Percentiles rank a stretch among this genome's conserved stretches.
Conservation (phyloP, 2,888 invertebrate species). For the Flexamia atlantica region DNA sequence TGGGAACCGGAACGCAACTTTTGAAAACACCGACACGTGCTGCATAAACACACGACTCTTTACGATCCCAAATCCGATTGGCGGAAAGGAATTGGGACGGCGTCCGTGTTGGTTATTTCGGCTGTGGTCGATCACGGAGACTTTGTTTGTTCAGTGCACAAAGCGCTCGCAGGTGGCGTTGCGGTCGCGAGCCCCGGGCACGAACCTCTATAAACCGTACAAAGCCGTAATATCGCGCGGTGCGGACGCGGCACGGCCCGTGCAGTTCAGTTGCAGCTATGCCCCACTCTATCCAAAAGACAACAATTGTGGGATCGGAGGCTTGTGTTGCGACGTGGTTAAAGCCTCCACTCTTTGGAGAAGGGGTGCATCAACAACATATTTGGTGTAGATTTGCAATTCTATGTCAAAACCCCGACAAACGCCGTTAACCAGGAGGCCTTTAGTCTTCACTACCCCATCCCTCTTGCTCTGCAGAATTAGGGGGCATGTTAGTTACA, state of each 20-base stretch:
- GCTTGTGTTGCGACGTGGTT: no score
- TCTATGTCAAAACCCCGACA: no score
- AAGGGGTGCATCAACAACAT: no score
- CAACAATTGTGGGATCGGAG: no score
- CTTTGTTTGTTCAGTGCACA: conserved; percentile 44
- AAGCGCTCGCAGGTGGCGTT: conserved; percentile 33
- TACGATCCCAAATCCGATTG: conserved; percentile 18
- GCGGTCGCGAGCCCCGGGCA: not conserved
- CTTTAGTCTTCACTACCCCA: no score
- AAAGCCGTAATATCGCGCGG: conserved; percentile 36
- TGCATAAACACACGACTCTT: not conserved
- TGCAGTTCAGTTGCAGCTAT: not conserved
- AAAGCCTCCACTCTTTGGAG: no score
- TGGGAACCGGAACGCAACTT: conserved; percentile 17
- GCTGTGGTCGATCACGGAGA: not conserved
- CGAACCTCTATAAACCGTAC: conserved; percentile 31
- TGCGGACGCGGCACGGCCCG: conserved; percentile 4
- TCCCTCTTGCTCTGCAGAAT: no score
- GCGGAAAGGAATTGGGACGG: conserved; percentile 28
- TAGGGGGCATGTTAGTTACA: no score
- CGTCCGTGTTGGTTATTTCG: conserved; percentile 37
- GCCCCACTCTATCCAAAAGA: no score
- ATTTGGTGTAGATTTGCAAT: no score
- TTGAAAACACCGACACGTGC: not conserved
- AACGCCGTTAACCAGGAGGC: no score